These are phyloP conservation scores for Orchesella cincta DNA, from an alignment of 1,140 invertebrate species.

Conservation along the genomic window DNA sequence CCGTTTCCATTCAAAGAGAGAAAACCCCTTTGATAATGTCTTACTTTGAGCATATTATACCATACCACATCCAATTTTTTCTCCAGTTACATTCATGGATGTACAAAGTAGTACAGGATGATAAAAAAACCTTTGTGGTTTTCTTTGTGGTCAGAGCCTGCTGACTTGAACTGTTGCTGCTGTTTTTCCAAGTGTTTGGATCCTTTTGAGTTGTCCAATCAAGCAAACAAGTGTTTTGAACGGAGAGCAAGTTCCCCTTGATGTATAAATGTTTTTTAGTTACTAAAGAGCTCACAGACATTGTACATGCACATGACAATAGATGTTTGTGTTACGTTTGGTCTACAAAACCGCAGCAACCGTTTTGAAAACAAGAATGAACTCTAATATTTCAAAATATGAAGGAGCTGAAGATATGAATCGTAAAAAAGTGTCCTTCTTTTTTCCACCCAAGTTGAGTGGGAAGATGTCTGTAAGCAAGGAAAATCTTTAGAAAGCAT, in stretches of 20 bases:
- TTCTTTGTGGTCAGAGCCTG: constrained; percentile 1
- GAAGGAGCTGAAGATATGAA: neutral
- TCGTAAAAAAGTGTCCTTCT: neutral
- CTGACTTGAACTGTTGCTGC: neutral
- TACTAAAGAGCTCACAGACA: too few species aligned
- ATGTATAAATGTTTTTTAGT: too few species aligned
- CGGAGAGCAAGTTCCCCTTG: too few species aligned
- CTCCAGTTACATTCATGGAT: neutral
- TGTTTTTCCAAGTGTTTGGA: neutral
- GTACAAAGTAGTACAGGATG: too few species aligned
- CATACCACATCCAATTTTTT: neutral
- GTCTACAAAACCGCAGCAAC: too few species aligned
- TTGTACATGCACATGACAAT: too few species aligned
- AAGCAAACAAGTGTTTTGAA: neutral
- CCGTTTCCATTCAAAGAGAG: neutral
- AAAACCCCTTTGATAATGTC: neutral
- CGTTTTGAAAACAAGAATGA: too few species aligned
- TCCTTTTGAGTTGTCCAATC: neutral
- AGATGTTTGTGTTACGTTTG: too few species aligned
- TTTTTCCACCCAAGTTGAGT: neutral
- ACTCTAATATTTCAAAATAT: too few species aligned
- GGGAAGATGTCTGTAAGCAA: too few species aligned
- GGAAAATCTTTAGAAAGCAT: too few species aligned
- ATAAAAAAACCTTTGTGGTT: constrained; percentile 10
- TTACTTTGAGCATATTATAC: neutral